A percentile compares a stretch with the other conserved stretches of the same genome.
These are phyloP conservation scores for Melinaea marsaeus DNA, from an alignment of 2,888 invertebrate genomes.

Conservation along the genomic window DNA sequence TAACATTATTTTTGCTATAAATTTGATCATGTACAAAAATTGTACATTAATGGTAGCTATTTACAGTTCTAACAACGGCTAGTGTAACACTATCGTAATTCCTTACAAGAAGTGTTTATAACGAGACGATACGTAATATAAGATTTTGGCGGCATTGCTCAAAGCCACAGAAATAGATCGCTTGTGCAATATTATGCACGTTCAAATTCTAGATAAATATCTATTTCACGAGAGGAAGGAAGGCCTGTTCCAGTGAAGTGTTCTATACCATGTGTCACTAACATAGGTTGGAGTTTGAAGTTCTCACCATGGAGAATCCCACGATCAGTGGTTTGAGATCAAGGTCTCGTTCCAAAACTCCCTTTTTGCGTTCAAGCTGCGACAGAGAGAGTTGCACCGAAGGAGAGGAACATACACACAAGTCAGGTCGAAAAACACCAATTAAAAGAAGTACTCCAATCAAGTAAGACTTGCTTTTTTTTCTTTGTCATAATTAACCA, in stretches of 20 bases:
- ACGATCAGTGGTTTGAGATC: slow-evolving; percentile 78
- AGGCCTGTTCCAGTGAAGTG: slow-evolving; percentile 34
- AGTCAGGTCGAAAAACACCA: slow-evolving; percentile 72
- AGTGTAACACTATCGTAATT: neutral
- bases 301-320: slow-evolving; percentile 59
- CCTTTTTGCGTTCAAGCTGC: slow-evolving; percentile 78
- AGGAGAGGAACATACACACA: slow-evolving; percentile 69
- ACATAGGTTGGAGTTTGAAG: neutral
- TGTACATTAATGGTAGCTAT: slow-evolving; percentile 35
- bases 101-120: slow-evolving; percentile 36
- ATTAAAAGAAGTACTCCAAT: slow-evolving; percentile 69
- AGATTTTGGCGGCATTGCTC: slow-evolving; percentile 73
- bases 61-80: neutral
- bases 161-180: slow-evolving; percentile 73
- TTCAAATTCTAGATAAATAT: slow-evolving; percentile 47
- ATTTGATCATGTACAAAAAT: slow-evolving; percentile 42
- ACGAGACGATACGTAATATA: slow-evolving; percentile 49
- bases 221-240: slow-evolving; percentile 33
- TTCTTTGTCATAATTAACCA: neutral
- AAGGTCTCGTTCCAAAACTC: slow-evolving; percentile 84
- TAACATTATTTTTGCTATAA: slow-evolving; percentile 45
- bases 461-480: slow-evolving; percentile 57
- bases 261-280: slow-evolving; percentile 32
- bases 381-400: slow-evolving; percentile 78
- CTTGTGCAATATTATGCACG: slow-evolving; percentile 65